Conservation (phyloP, 1,140 invertebrate genomes). For the Drosophila malerkotliana region DNA sequence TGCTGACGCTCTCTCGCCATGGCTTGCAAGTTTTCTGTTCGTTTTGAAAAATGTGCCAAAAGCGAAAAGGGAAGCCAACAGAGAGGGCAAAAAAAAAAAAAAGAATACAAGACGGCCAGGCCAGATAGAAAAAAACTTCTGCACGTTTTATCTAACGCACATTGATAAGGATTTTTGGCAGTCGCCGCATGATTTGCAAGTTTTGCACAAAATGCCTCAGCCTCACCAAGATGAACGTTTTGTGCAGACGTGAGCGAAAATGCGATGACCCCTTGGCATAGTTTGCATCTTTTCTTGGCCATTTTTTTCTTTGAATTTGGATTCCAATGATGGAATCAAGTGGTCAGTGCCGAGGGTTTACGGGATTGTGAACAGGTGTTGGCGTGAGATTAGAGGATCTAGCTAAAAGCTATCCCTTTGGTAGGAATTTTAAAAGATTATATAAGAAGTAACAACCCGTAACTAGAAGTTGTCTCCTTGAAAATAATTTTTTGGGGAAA, state of each 20-base stretch:
- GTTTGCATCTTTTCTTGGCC: constrained; percentile 14
- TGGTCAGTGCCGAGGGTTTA: constrained; percentile 9
- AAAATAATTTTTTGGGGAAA: constrained; percentile 34
- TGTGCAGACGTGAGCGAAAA: constrained; percentile 63
- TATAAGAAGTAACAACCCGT: not conserved
- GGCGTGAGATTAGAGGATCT: not conserved
- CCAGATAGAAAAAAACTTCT: constrained; percentile 25
- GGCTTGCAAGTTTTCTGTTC: constrained; percentile 62
- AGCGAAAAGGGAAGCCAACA: constrained; percentile 8
- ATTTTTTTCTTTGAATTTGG: constrained; percentile 17
- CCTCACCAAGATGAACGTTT: constrained; percentile 47
- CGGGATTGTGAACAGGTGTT: constrained; percentile 40
- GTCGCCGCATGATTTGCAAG: constrained; percentile 78
- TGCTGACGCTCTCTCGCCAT: constrained; percentile 51
- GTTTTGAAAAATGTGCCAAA: constrained; percentile 56
- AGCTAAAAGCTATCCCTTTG: not conserved
- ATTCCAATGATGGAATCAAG: constrained; percentile 38
- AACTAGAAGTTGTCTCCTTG: not conserved
- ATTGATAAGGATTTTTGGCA: constrained; percentile 80
- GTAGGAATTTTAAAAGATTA: not conserved
- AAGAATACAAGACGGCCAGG: not conserved
- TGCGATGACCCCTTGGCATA: constrained; percentile 41
- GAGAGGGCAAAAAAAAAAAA: constrained; percentile 3
- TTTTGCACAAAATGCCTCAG: constrained; percentile 65
- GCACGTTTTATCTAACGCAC: constrained; percentile 78